Evolutionary conservation across 23 tunicate genomes (phyloP).

Genomic region (Corella eumyota): DNA sequence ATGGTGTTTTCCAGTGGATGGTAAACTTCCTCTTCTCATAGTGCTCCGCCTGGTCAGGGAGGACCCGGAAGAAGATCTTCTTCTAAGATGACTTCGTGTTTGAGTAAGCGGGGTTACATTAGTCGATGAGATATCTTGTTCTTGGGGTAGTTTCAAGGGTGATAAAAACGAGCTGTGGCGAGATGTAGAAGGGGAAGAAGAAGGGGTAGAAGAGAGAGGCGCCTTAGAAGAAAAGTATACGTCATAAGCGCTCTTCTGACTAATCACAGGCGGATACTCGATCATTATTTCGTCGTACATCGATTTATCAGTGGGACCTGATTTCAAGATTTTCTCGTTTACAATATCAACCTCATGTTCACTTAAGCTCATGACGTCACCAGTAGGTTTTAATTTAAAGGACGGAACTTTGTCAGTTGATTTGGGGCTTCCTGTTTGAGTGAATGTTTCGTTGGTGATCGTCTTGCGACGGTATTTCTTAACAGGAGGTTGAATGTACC

Average conservation of each 20-base stretch:
- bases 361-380: not conserved
- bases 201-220: conserved; percentile 4
- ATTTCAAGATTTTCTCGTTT: not conserved
- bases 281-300: conserved; percentile 26
- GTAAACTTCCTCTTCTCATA: not conserved
- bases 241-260: too few species aligned
- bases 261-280: conserved; percentile 25
- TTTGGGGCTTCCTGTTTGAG: too few species aligned
- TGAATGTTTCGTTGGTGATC: too few species aligned
- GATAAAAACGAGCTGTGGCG: not conserved
- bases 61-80: conserved; percentile 5
- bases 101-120: not conserved
- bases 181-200: not conserved
- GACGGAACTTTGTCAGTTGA: too few species aligned
- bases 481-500: too few species aligned
- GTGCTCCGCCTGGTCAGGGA: conserved; percentile 1
- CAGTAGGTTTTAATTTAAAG: too few species aligned
- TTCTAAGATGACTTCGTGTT: not conserved
- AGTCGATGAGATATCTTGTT: not conserved
- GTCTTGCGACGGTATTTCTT: too few species aligned
- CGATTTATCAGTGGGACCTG: not conserved
- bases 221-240: not conserved
- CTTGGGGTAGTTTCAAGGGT: not conserved
- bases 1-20: not conserved
- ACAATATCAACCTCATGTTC: not conserved